phyloP scores from a whole-genome alignment of 2,113 vertebrate genomes.

The Maccullochella peelii region DNA sequence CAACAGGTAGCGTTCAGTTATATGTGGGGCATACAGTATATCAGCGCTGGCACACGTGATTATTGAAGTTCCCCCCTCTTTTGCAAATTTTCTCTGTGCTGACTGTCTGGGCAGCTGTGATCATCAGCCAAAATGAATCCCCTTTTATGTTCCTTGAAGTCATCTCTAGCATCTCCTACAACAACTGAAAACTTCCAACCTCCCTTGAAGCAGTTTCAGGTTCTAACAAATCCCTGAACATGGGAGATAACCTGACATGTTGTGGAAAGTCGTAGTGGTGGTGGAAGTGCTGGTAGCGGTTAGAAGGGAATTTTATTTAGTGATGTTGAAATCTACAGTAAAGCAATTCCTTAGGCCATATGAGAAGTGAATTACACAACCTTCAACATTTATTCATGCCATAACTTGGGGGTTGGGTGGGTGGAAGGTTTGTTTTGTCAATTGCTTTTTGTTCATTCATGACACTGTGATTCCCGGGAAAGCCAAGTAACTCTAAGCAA shows the following conservation, averaged over 20 bases:
- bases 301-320: constrained; percentile 4
- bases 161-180: background rate
- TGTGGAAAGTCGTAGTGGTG: background rate
- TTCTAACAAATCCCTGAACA: background rate
- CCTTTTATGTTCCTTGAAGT: background rate
- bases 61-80: background rate
- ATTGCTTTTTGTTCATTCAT: background rate
- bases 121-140: too few species aligned
- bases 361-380: background rate
- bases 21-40: background rate
- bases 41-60: background rate
- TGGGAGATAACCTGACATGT: background rate
- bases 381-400: background rate
- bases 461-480: background rate
- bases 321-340: background rate
- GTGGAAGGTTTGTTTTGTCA: background rate
- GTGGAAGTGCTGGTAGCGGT: too few species aligned
- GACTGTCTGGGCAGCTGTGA: too few species aligned
- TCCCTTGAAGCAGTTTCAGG: background rate
- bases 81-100: too few species aligned
- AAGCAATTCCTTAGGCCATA: background rate
- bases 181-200: background rate
- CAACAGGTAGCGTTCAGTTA: background rate
- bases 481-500: background rate
- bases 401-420: background rate